Conservation (phyloP, 1,140 invertebrate genomes). For the Planococcus citri region DNA sequence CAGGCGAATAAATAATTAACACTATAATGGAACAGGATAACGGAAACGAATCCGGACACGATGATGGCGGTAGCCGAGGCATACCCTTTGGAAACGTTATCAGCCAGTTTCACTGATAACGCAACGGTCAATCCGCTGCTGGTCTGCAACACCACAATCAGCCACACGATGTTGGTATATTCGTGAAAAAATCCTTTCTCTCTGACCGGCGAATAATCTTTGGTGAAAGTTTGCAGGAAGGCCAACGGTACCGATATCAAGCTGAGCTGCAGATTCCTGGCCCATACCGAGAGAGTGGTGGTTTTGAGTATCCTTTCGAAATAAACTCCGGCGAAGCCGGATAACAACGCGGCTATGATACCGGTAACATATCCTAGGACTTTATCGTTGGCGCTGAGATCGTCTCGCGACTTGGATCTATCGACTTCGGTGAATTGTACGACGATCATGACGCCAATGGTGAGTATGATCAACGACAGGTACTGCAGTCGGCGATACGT, state of each 20-base stretch:
- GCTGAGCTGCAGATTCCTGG: conserved; percentile 9
- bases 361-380: background rate
- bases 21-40: background rate
- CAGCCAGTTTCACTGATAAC: background rate
- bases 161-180: background rate
- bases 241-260: background rate
- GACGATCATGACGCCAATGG: background rate
- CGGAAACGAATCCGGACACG: background rate
- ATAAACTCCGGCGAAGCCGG: background rate
- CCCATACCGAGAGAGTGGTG: background rate
- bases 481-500: background rate
- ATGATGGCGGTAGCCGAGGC: background rate
- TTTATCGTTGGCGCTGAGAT: background rate
- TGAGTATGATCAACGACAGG: background rate
- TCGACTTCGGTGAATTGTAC: background rate
- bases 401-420: background rate
- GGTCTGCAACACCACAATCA: background rate
- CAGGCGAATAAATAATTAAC: background rate
- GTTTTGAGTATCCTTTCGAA: conserved; percentile 4
- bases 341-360: background rate
- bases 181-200: background rate
- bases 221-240: background rate
- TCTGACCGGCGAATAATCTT: background rate
- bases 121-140: background rate
- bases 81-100: conserved; percentile 11